These are phyloP conservation scores for Clitarchus hookeri DNA, from an alignment of 2,888 invertebrate species.

Conservation along the genomic window DNA sequence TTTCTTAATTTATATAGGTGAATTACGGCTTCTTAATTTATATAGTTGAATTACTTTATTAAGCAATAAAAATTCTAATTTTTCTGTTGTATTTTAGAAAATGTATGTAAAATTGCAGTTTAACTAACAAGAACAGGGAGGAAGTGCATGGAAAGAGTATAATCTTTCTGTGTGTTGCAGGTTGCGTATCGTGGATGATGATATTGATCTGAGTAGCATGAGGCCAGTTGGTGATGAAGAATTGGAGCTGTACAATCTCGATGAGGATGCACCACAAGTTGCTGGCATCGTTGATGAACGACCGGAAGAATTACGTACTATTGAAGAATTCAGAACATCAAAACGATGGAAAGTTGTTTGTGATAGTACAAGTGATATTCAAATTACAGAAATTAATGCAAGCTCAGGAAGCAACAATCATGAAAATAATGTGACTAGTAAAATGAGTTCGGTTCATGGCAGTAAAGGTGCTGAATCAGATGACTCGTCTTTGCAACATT, in stretches of 20 bases:
- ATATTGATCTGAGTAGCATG: conserved; percentile 67
- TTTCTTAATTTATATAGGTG: no score
- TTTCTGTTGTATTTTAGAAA: no score
- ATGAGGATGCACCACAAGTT: conserved; percentile 90
- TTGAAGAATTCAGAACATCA: conserved; percentile 44
- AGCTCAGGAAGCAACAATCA: neutral
- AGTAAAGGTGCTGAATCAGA: conserved; percentile 31
- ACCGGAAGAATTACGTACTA: conserved; percentile 63
- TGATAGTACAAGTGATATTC: conserved; percentile 39
- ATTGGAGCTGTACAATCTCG: conserved; percentile 68
- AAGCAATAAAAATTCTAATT: no score
- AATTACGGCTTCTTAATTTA: no score
- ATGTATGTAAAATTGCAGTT: no score
- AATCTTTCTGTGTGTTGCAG: conserved; percentile 56
- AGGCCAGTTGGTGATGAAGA: conserved; percentile 66
- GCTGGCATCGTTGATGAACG: conserved; percentile 86
- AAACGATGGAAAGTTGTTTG: conserved; percentile 41
- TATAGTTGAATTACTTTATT: no score
- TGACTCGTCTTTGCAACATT: conserved; percentile 30
- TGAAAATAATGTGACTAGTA: conserved; percentile 37
- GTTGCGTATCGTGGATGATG: conserved; percentile 86
- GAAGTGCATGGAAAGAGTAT: neutral
- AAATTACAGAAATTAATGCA: conserved; percentile 32
- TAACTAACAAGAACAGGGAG: no score
- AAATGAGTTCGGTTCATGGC: neutral